phyloP scores from a whole-genome alignment of 2,113 vertebrate species.

The Paradisaea rubra region DNA sequence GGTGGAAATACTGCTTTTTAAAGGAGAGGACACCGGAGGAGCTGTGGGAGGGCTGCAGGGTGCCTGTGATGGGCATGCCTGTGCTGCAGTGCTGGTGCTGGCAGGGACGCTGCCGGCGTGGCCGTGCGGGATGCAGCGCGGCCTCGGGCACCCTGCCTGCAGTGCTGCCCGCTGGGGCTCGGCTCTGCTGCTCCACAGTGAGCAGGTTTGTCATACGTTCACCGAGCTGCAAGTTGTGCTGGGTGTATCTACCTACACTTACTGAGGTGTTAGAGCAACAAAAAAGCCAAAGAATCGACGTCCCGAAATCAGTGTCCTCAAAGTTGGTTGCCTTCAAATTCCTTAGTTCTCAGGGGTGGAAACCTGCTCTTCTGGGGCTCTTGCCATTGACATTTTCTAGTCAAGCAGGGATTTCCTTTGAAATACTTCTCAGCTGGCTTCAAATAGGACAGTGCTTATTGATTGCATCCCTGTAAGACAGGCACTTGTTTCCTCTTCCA shows the following conservation, averaged over 20 bases:
- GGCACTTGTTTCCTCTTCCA: neutral
- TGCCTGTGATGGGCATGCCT: rapidly evolving
- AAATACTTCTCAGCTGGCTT: neutral
- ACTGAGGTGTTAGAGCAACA: neutral
- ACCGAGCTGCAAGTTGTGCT: neutral
- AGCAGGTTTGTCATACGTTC: rapidly evolving
- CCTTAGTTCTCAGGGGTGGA: neutral
- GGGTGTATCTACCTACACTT: neutral
- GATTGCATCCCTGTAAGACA: neutral
- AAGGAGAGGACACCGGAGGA: rapidly evolving
- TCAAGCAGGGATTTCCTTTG: neutral
- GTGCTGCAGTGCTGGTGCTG: neutral
- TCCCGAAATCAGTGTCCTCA: neutral
- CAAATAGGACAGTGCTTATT: neutral
- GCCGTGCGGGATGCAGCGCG: rapidly evolving
- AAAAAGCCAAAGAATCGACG: neutral
- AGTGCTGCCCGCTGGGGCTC: rapidly evolving
- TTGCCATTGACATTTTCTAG: neutral
- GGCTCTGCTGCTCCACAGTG: rapidly evolving
- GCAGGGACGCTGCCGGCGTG: rapidly evolving
- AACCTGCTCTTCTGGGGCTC: neutral
- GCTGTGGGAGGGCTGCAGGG: neutral
- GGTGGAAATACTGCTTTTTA: neutral
- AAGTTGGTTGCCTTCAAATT: neutral
- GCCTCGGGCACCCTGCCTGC: neutral